A percentile compares a stretch with the other conserved stretches of the same genome.
Conservation (phyloP, 2,888 invertebrate genomes). For the Lysandra bellargus region DNA sequence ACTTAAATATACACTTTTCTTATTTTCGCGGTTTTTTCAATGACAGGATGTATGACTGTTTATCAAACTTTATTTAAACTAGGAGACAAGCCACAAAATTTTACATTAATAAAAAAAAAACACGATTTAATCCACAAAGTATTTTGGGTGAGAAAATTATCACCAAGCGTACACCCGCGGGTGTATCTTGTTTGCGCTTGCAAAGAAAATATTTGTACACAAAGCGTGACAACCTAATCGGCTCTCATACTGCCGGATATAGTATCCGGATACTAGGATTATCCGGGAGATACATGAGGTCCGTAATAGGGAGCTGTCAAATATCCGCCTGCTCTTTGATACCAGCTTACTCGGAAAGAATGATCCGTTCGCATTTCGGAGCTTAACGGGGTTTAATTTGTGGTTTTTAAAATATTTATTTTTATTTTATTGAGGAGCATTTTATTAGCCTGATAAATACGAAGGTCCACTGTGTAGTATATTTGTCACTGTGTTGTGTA, state of each 20-base stretch:
- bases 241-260: not conserved
- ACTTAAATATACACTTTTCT: too few species aligned
- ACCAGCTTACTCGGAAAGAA: slow-evolving; percentile 2
- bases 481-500: too few species aligned
- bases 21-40: too few species aligned
- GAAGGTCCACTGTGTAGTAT: too few species aligned
- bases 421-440: too few species aligned
- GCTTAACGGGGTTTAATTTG: not conserved
- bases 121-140: not conserved
- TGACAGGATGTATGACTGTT: too few species aligned
- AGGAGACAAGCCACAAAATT: too few species aligned
- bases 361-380: not conserved
- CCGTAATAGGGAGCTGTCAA: slow-evolving; percentile 10
- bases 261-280: not conserved
- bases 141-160: not conserved
- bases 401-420: not conserved
- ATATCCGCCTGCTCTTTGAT: slow-evolving; percentile 14
- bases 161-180: not conserved
- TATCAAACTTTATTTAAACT: too few species aligned
- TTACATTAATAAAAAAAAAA: too few species aligned
- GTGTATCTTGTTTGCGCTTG: not conserved
- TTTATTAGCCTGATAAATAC: too few species aligned
- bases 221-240: slow-evolving; percentile 21
- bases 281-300: slow-evolving; percentile 6
- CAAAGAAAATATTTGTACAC: slow-evolving; percentile 42